Evolutionary conservation across 2,888 invertebrate genomes (phyloP), one percentile per base, ranked within the genome.

Genomic region (Anoncus sp.): DNA sequence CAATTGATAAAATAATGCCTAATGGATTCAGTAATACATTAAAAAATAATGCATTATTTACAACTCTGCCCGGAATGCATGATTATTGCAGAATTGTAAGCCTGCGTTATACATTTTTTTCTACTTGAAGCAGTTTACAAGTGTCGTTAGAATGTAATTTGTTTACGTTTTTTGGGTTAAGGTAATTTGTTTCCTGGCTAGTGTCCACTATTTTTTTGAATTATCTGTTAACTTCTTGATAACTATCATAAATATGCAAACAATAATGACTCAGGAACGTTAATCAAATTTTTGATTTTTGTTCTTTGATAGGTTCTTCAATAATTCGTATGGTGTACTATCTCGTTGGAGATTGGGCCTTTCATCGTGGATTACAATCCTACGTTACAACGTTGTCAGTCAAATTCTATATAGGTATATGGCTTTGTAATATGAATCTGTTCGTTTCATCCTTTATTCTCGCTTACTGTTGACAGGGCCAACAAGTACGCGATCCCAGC

Each of bases 401-500:
- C 1, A 9, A 3, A 40, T 22, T 51, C 5, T 1, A n/a, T n/a
- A n/a, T n/a, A 18, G 59, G 4, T 7, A 4, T 18, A 31, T 3
- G n/a, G 2, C 1, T 2, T 40, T 10, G 12, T 6, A 27, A 38
- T 9, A 2, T 12, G 18, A 14, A 3, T n/a, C 12, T 69, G 22
- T 16, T 49, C 3, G 10, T 22, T 38, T 18, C 18, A 4, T 51
- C 2, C 24, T 22, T 10, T 43, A 27, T 22, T 35, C 7, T 59
- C 16, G 6, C 3, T 20, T 20, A 20, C 0, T 24, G 18, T 57
- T 12, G 9, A 22, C 67, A 83, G 83, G 43, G 76, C 80, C 16
- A 70, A 77, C 27, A 72, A 63, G 24, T 69, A 63, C 38, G 75
- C 75, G n/a, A 74, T 67, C 7, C 83, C 83, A 27, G 94, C 94